A percentile compares a stretch with the other conserved stretches of the same genome.
Conservation (phyloP, 92 coral and sea anemone genomes). For the Siderastrea siderea region DNA sequence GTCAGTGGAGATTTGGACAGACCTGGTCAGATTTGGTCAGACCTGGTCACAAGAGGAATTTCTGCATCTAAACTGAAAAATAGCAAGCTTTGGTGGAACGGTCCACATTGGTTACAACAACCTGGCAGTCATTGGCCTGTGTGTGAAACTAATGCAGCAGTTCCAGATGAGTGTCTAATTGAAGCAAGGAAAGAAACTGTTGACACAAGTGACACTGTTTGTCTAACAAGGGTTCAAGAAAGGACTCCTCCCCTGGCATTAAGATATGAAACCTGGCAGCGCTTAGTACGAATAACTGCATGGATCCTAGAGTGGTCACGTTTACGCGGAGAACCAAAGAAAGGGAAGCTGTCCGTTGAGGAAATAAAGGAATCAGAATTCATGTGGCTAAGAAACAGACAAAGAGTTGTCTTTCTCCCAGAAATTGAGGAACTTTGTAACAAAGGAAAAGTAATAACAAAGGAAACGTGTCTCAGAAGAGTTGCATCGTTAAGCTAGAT, state of each 20-base stretch:
- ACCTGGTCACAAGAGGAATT: neutral
- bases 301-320: conserved; percentile 8
- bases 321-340: neutral
- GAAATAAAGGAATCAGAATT: conserved; percentile 19
- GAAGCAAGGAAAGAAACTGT: conserved; percentile 7
- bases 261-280: conserved; percentile 18
- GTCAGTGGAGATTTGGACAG: neutral
- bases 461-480: conserved; percentile 8
- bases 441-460: neutral
- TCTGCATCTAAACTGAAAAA: neutral
- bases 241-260: neutral
- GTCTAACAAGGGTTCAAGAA: neutral
- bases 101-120: conserved; percentile 6
- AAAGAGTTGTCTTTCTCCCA: conserved; percentile 8
- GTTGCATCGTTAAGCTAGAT: conserved; percentile 38
- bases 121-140: neutral
- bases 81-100: conserved; percentile 10
- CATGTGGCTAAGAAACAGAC: conserved; percentile 27
- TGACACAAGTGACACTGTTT: neutral
- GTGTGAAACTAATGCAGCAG: neutral
- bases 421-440: conserved; percentile 9
- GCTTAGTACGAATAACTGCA: conserved; percentile 5
- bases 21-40: neutral
- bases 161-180: conserved; percentile 11
- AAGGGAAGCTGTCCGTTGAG: conserved; percentile 12